These are phyloP conservation scores for Rutpela maculata DNA, from an alignment of 2,888 invertebrate species.

Conservation along the genomic window DNA sequence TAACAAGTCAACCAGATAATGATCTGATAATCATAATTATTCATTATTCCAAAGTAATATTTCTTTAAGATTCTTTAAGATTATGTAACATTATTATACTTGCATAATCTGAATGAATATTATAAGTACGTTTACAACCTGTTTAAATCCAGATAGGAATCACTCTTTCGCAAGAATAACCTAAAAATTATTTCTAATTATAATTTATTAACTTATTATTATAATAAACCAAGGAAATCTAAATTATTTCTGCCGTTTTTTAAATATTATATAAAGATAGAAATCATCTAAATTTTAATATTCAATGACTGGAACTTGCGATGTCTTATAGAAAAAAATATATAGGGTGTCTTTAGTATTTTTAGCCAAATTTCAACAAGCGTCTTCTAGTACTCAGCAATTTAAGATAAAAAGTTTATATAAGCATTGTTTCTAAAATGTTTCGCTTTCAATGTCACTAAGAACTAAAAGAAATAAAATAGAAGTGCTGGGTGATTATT, in stretches of 20 bases:
- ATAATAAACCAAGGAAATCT: neutral
- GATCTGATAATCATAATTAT: neutral
- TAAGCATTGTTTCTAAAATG: no score
- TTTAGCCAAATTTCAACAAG: no score
- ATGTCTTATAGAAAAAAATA: neutral
- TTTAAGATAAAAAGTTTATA: no score
- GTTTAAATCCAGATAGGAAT: conserved; percentile 25
- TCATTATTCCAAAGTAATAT: conserved; percentile 7
- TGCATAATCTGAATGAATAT: conserved; percentile 16
- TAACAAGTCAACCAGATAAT: conserved; percentile 1
- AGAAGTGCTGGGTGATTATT: no score
- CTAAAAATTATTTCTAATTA: conserved; percentile 9
- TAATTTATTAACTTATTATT: neutral
- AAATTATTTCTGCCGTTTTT: conserved; percentile 13
- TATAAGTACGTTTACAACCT: conserved; percentile 4
- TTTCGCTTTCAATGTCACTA: no score
- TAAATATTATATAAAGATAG: conserved; percentile 2
- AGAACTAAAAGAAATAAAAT: no score
- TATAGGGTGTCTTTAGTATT: no score
- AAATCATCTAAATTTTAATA: neutral
- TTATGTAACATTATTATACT: conserved; percentile 1
- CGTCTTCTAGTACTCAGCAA: no score
- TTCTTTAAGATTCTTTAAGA: conserved; percentile 1
- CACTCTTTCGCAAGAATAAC: conserved; percentile 17
- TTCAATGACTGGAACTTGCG: neutral